Percentiles rank a stretch among this genome's conserved stretches.
Conservation (phyloP, 2,888 invertebrate species). For the Andricus curvator region DNA sequence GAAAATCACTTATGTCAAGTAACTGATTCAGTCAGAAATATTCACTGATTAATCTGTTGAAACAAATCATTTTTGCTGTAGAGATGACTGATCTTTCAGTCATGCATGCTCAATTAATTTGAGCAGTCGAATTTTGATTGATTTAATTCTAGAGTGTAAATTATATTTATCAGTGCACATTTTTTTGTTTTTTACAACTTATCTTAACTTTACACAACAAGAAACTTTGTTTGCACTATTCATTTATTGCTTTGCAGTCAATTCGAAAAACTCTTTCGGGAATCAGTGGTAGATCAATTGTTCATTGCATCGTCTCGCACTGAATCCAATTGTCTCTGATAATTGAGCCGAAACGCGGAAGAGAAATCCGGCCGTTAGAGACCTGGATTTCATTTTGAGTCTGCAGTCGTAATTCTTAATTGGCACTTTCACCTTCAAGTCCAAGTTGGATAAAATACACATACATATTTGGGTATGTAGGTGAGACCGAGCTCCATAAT, state of each 20-base stretch:
- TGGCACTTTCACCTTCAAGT: background rate
- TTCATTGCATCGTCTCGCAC: background rate
- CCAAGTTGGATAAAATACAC: background rate
- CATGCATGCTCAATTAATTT: too few relatives aligned
- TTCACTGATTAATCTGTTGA: too few relatives aligned
- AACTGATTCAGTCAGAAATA: too few relatives aligned
- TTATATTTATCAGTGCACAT: too few relatives aligned
- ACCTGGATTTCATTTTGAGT: background rate
- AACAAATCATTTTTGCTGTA: too few relatives aligned
- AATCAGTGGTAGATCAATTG: background rate
- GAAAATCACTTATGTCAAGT: too few relatives aligned
- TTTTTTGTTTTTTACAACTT: too few relatives aligned
- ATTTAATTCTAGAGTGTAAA: too few relatives aligned
- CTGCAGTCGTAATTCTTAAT: constrained; percentile 3
- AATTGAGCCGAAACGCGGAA: background rate
- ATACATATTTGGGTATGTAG: background rate
- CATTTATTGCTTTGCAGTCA: background rate
- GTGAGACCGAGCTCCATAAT: background rate
- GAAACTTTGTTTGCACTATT: too few relatives aligned
- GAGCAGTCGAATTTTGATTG: too few relatives aligned
- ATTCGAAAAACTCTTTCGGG: background rate
- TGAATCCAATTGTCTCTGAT: background rate
- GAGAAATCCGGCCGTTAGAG: background rate
- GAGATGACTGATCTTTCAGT: too few relatives aligned
- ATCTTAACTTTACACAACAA: too few relatives aligned